Base-by-base conservation (phyloP, 2,888 invertebrate genomes). In the Magallana nippona region DNA sequence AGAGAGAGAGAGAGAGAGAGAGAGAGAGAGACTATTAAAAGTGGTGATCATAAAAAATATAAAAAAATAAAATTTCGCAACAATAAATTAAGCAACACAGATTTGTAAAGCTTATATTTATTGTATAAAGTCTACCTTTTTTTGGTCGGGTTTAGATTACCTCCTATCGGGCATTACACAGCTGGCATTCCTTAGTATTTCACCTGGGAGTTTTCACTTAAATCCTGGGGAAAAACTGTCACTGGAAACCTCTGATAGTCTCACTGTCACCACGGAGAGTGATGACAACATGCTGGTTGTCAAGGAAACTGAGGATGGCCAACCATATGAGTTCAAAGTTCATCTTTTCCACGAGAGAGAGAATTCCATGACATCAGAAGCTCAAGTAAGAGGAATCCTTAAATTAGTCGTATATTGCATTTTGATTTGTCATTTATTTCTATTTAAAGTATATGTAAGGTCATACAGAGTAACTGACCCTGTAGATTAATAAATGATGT, bases 161-260 rank as follows among this genome's bases (percentile, higher is more conserved):
- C 86, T 92, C 1, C 60, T 91, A 2, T 86, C 89, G 84, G 93
- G 93, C 13, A 88, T 91, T 27, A 87, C 88, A 17, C 92, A 93
- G 84, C 87, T 88, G n/a, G 90, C 92, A 2, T 86, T 82, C 5
- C 86, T 93, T 19, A 86, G 85, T 22, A 82, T 93, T 15, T 88
- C 90, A 82, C 87, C 91, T 55, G 93, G 93, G 1, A 93, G 91
- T 84, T 85, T 87, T 63, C 80, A 85, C 22, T 87, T 92, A 63
- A 85, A 85, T 56, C 84, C 86, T 3, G 97, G 97, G 10, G 87
- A 86, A 27, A 85, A 85, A 60, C 84, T 92, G 55, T 87, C 82
- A 56, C 81, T 91, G 58, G 84, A 83, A 19, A 78, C 89, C 10
- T 86, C 89, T 8, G 83, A 84, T 80, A 89, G 88, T 27, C 86